Evolutionary conservation across 2,888 invertebrate genomes (phyloP).

Genomic region (Notodromas monacha): DNA sequence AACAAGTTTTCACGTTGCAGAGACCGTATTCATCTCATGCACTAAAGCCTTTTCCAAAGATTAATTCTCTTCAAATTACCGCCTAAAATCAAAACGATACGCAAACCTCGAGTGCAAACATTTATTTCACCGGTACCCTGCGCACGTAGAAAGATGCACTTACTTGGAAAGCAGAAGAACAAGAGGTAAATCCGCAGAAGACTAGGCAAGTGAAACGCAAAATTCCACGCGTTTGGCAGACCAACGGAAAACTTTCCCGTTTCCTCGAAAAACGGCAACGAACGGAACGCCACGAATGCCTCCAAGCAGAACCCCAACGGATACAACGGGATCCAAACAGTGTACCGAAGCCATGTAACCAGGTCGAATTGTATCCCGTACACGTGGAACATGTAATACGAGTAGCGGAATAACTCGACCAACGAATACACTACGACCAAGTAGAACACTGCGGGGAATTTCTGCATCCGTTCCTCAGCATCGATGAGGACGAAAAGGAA

Average conservation of each 20-base stretch:
- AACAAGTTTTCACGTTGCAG: too few species aligned
- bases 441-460: slow-evolving; percentile 52
- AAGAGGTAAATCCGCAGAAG: slow-evolving; percentile 42
- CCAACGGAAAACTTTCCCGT: slow-evolving; percentile 35
- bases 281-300: slow-evolving; percentile 35
- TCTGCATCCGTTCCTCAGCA: slow-evolving; percentile 50
- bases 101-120: too few species aligned
- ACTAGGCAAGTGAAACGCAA: slow-evolving; percentile 49
- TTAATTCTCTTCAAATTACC: too few species aligned
- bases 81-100: too few species aligned
- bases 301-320: slow-evolving; percentile 64
- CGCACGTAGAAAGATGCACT: slow-evolving; percentile 9
- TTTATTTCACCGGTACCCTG: too few species aligned
- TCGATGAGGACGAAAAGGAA: slow-evolving; percentile 50
- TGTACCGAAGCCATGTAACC: slow-evolving; percentile 69
- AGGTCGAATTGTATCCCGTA: slow-evolving; percentile 34
- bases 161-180: slow-evolving; percentile 34
- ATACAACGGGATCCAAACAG: slow-evolving; percentile 70
- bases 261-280: slow-evolving; percentile 63
- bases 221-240: slow-evolving; percentile 53
- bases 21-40: too few species aligned
- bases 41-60: too few species aligned
- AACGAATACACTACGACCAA: slow-evolving; percentile 50
- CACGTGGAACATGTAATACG: slow-evolving; percentile 53
- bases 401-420: slow-evolving; percentile 53